Evolutionary conservation across 1,140 invertebrate species (phyloP), one percentile per base, ranked within the genome.

Genomic region (Zeugodacus cucurbitae): DNA sequence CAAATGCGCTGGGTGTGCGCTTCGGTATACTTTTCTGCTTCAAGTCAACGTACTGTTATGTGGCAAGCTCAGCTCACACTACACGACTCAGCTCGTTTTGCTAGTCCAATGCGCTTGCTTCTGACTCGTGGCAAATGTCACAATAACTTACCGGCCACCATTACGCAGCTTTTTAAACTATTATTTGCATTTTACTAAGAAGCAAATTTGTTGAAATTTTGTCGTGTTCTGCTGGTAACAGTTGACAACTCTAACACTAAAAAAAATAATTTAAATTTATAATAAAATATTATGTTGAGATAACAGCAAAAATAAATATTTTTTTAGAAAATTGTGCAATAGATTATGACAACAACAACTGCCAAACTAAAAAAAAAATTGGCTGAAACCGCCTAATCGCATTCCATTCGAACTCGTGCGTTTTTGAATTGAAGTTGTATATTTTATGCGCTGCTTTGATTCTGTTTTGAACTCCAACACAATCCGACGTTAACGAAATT

Each of bases 41-140:
- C 74, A 82, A 82, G 22, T 82, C 74, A 54, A 82, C 74, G 29
- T 29, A 82, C 74, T 44, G 37, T 54, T 82, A 82, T 41, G 26
- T 48, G 10, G 41, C 26, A 82, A 82, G 74, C 41, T 26, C n/a
- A 48, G 10, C 74, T n/a, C 20, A 82, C 26, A 6, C 41, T 44
- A 34, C 7, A 11, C 41, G n/a, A 26, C 41, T 78, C 20, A 78
- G 37, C 70, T 14, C 70, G n/a, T 17, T n/a, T 41, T 34, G 22
- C 22, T 82, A 82, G 41, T 29, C 10, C 8, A n/a, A 44, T 82
- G 41, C 41, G 74, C 74, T 78, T 41, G 74, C 74, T 78, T 41
- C 22, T 44, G 41, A 44, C 37, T 54, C 48, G 44, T 54, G 74
- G 41, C 74, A 82, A 82, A 82, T 82, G 44, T 48, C 74, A 82